phyloP scores from a whole-genome alignment of 64 coral and sea anemone genomes.

The Hydrozoanthus tunicans region DNA sequence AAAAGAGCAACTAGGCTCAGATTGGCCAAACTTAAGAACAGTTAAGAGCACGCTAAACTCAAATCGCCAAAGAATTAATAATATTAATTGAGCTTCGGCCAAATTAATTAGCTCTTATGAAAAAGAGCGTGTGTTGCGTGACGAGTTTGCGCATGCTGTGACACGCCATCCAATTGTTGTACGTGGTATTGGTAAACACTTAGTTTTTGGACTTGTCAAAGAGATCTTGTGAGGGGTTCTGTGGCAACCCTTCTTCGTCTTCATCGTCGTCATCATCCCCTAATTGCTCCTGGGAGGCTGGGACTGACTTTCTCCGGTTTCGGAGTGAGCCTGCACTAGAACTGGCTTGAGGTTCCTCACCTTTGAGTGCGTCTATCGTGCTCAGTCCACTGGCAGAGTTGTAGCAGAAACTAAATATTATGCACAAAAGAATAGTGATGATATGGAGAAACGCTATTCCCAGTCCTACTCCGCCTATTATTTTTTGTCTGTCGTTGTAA shows the following conservation, averaged over 20 bases:
- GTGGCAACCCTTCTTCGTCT: conserved; percentile 78
- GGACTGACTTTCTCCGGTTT: conserved; percentile 40
- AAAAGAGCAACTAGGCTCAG: not conserved
- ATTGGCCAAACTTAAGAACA: not conserved
- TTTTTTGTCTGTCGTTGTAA: conserved; percentile 70
- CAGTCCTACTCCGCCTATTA: conserved; percentile 88
- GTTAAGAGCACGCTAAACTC: not conserved
- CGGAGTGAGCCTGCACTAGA: conserved; percentile 32
- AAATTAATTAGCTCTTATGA: not conserved
- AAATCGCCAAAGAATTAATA: not conserved
- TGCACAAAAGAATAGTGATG: conserved; percentile 62
- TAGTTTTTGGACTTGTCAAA: conserved; percentile 79
- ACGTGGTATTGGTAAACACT: not conserved
- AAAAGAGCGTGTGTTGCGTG: not conserved
- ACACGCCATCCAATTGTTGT: not conserved
- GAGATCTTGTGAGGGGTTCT: conserved; percentile 69
- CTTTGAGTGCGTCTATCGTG: conserved; percentile 76
- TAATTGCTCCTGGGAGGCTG: conserved; percentile 68
- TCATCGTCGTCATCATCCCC: conserved; percentile 68
- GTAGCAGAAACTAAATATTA: conserved; percentile 86
- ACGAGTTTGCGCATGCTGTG: not conserved
- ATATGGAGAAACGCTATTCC: conserved; percentile 80
- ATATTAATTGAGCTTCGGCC: not conserved
- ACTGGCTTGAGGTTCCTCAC: conserved; percentile 59
- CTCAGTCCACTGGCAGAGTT: conserved; percentile 86